phyloP scores from a whole-genome alignment of 2,113 vertebrate species.

The Phainopepla nitens region DNA sequence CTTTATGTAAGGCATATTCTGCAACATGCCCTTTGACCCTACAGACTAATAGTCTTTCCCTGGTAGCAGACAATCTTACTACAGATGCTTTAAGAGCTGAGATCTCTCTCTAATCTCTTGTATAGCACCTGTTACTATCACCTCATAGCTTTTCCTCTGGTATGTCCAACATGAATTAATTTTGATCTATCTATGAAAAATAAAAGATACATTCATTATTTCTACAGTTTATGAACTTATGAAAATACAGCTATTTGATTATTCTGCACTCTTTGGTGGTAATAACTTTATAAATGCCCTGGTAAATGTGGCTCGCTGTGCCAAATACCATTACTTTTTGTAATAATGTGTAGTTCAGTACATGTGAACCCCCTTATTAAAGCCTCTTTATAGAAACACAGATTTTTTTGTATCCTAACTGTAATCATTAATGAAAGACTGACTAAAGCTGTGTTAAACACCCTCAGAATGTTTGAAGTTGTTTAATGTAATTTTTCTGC shows the following conservation, averaged over 20 bases:
- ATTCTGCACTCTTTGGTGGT: neutral
- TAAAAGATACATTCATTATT: neutral
- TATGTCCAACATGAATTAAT: neutral
- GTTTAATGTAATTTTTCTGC: neutral
- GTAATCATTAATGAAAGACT: neutral
- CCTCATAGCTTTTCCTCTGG: neutral
- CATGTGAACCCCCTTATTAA: neutral
- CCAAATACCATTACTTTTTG: neutral
- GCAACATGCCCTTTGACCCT: neutral
- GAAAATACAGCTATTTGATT: neutral
- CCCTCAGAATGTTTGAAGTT: neutral
- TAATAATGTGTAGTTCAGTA: rapidly evolving
- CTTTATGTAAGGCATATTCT: neutral
- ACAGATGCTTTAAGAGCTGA: neutral
- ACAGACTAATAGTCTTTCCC: neutral
- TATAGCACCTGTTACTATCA: neutral
- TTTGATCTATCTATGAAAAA: neutral
- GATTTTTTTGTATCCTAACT: neutral
- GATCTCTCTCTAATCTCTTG: neutral
- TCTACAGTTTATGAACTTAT: neutral
- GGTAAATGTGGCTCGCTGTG: neutral
- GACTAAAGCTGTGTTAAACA: neutral
- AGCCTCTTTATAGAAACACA: neutral
- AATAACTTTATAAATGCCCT: neutral
- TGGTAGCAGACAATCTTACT: neutral